Evolutionary conservation across 2,797 vertebrate species (phyloP).

Genomic region (Aphelocoma californica): DNA sequence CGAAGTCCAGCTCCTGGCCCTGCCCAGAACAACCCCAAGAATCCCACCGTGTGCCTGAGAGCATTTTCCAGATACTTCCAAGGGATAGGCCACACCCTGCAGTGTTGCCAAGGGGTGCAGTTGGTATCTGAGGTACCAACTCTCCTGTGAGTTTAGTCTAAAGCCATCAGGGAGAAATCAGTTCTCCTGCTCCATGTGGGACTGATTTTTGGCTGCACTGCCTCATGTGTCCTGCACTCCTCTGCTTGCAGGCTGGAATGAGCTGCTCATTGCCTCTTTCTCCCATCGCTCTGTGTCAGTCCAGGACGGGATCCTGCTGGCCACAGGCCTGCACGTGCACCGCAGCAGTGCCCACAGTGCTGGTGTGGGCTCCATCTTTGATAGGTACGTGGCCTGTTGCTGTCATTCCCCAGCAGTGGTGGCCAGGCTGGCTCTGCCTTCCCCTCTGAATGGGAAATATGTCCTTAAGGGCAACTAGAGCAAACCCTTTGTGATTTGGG

Average conservation of each 20-base stretch:
- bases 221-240: background rate
- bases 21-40: background rate
- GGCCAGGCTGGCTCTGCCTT: background rate
- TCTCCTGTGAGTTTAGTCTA: background rate
- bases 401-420: background rate
- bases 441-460: background rate
- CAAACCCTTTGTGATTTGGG: background rate
- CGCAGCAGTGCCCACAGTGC: conserved; percentile 88
- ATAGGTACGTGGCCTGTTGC: conserved; percentile 77
- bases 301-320: conserved; percentile 93
- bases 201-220: background rate
- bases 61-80: background rate
- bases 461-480: background rate
- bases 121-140: background rate
- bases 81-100: background rate
- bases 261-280: conserved; percentile 96
- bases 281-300: conserved; percentile 94
- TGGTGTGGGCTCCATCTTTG: conserved; percentile 94
- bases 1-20: background rate
- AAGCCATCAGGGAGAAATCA: background rate
- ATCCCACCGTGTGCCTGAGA: background rate
- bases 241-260: conserved; percentile 89
- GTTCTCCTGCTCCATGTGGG: background rate
- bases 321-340: conserved; percentile 93
- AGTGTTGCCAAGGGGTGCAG: background rate